phyloP scores from a whole-genome alignment of 2,888 invertebrate species.

The Diplolepis rosae region DNA sequence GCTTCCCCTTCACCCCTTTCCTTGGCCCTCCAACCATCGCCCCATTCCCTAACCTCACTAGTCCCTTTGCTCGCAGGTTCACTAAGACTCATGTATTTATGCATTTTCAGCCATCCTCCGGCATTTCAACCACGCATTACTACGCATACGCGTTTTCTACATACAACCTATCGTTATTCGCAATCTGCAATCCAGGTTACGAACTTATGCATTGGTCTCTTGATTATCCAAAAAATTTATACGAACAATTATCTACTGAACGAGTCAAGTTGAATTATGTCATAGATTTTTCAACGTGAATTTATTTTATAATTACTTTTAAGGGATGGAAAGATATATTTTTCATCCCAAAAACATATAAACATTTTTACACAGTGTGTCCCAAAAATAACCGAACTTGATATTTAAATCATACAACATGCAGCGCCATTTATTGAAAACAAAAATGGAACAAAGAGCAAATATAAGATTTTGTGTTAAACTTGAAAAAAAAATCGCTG shows the following conservation, averaged over 20 bases:
- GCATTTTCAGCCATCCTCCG: constrained; percentile 60
- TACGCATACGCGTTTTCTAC: constrained; percentile 17
- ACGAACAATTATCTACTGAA: background rate
- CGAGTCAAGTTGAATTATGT: background rate
- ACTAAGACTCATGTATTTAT: constrained; percentile 70
- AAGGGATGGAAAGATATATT: background rate
- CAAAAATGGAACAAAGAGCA: too few species aligned
- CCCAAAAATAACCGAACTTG: too few species aligned
- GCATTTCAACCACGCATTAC: constrained; percentile 44
- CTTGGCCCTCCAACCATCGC: background rate
- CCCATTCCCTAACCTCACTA: background rate
- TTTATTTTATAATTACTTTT: too few species aligned
- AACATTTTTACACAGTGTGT: too few species aligned
- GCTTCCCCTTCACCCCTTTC: constrained; percentile 56
- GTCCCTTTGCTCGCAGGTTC: constrained; percentile 54
- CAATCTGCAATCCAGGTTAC: constrained; percentile 14
- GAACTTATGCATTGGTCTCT: constrained; percentile 24
- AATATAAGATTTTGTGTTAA: too few species aligned
- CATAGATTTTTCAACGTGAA: background rate
- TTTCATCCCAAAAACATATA: too few species aligned
- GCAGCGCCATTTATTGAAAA: too few species aligned
- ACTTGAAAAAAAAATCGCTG: too few species aligned
- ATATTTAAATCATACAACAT: too few species aligned
- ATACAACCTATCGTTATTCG: constrained; percentile 10
- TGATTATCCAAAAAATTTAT: constrained; percentile 24